Evolutionary conservation across 1,140 invertebrate genomes (phyloP).

Genomic region (Andricus grossulariae): DNA sequence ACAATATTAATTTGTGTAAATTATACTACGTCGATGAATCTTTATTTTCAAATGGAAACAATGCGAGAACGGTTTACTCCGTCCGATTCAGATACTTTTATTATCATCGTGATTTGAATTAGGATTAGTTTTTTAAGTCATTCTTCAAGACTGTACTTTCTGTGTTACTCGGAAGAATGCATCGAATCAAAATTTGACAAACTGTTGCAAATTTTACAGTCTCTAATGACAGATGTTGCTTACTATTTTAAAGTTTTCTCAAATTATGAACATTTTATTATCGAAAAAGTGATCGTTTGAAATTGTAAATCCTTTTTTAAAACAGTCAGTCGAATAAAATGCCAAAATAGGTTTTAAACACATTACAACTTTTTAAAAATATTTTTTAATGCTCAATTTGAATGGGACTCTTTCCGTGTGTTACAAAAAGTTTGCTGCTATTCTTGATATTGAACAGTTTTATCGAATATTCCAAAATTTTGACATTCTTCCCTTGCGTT

Average conservation of each 20-base stretch:
- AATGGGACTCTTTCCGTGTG: neutral
- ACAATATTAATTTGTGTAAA: too few species aligned
- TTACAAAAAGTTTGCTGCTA: constrained; percentile 15
- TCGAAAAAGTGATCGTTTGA: too few species aligned
- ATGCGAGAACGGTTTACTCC: too few species aligned
- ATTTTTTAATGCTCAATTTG: constrained; percentile 18
- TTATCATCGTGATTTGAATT: neutral
- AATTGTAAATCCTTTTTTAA: too few species aligned
- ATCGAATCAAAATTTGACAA: constrained; percentile 22
- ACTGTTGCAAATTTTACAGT: constrained; percentile 16
- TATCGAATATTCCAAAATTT: neutral
- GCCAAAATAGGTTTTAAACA: too few species aligned
- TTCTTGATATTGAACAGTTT: constrained; percentile 2
- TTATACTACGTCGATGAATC: too few species aligned
- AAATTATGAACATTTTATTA: too few species aligned
- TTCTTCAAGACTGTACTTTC: constrained; percentile 21
- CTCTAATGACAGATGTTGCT: constrained; percentile 9
- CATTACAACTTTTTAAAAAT: too few species aligned
- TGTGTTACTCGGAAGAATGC: constrained; percentile 14
- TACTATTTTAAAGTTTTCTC: constrained; percentile 1
- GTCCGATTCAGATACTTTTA: neutral
- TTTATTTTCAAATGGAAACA: too few species aligned
- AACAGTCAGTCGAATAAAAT: too few species aligned
- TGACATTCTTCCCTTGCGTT: neutral
- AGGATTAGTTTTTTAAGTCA: constrained; percentile 12